These are phyloP conservation scores for Percopsis omiscomaycus DNA, from an alignment of 2,797 vertebrate genomes.

Conservation along the genomic window DNA sequence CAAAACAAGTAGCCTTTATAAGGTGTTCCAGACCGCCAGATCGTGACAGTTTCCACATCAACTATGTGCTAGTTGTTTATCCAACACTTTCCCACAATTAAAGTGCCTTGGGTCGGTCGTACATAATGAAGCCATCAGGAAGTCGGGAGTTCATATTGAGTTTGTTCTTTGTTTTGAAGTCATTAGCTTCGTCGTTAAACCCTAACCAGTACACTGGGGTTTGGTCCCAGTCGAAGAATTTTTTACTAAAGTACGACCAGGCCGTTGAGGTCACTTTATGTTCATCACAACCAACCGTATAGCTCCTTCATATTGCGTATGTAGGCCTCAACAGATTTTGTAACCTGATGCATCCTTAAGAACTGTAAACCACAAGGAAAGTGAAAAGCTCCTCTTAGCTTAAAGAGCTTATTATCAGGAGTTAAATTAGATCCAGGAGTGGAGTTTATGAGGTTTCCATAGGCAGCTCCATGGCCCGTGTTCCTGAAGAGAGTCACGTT, in stretches of 20 bases:
- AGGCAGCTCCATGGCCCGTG: background rate
- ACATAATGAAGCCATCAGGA: background rate
- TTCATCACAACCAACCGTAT: background rate
- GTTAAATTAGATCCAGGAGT: conserved; percentile 3
- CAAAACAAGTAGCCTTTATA: background rate
- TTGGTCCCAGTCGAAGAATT: background rate
- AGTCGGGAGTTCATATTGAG: conserved; percentile 2
- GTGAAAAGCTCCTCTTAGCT: background rate
- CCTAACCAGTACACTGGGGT: background rate
- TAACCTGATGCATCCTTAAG: conserved; percentile 10
- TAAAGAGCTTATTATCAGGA: conserved; percentile 9
- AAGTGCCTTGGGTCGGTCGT: background rate
- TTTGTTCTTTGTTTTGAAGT: background rate
- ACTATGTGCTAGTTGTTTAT: background rate
- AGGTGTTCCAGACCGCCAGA: conserved; percentile 1
- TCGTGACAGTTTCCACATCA: conserved; percentile 5
- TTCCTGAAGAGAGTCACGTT: background rate
- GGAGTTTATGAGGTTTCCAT: conserved; percentile 12
- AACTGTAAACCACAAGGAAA: conserved; percentile 3
- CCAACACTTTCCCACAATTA: conserved; percentile 3
- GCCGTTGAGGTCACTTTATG: conserved; percentile 2
- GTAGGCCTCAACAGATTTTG: background rate
- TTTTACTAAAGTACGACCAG: background rate
- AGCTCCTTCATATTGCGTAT: background rate
- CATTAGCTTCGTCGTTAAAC: conserved; percentile 2